Evolutionary conservation across 2,113 vertebrate genomes (phyloP).

Genomic region (Rana temporaria): DNA sequence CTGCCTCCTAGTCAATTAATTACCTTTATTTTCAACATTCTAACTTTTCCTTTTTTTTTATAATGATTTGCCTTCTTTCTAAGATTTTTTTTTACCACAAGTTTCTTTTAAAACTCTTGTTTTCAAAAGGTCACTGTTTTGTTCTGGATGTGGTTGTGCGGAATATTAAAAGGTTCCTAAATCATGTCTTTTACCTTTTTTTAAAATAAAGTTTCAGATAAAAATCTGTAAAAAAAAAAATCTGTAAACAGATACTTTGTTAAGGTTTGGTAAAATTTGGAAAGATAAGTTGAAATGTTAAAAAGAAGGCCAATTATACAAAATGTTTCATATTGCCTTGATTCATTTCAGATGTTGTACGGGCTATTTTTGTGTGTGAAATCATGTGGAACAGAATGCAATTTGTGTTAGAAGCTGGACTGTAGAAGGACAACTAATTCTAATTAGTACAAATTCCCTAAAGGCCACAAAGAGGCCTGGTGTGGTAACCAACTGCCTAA

Average conservation of each 20-base stretch:
- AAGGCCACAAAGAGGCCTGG: slow-evolving; percentile 71
- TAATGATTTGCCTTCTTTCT: slow-evolving; percentile 65
- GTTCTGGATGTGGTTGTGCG: slow-evolving; percentile 66
- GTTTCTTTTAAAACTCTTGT: slow-evolving; percentile 70
- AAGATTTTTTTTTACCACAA: slow-evolving; percentile 61
- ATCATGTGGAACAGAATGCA: slow-evolving; percentile 86
- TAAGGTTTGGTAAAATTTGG: slow-evolving; percentile 66
- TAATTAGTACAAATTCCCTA: slow-evolving; percentile 85
- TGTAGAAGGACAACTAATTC: slow-evolving; percentile 85
- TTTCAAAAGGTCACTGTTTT: slow-evolving; percentile 79
- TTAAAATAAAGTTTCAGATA: slow-evolving; percentile 72
- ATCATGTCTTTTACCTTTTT: slow-evolving; percentile 59
- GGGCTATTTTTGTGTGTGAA: slow-evolving; percentile 85
- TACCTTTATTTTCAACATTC: background rate
- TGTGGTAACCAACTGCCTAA: slow-evolving; percentile 67
- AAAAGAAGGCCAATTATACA: slow-evolving; percentile 81
- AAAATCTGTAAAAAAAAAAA: slow-evolving; percentile 72
- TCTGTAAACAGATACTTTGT: slow-evolving; percentile 66
- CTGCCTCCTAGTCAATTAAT: too few species aligned
- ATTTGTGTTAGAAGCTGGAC: slow-evolving; percentile 84
- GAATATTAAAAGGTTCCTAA: slow-evolving; percentile 72
- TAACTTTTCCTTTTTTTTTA: slow-evolving; percentile 1
- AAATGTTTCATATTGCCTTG: slow-evolving; percentile 83
- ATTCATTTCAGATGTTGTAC: slow-evolving; percentile 82
- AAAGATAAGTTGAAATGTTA: slow-evolving; percentile 78